These are phyloP conservation scores for Rhagoletis zephyria DNA, from an alignment of 1,140 invertebrate genomes.

Conservation along the genomic window DNA sequence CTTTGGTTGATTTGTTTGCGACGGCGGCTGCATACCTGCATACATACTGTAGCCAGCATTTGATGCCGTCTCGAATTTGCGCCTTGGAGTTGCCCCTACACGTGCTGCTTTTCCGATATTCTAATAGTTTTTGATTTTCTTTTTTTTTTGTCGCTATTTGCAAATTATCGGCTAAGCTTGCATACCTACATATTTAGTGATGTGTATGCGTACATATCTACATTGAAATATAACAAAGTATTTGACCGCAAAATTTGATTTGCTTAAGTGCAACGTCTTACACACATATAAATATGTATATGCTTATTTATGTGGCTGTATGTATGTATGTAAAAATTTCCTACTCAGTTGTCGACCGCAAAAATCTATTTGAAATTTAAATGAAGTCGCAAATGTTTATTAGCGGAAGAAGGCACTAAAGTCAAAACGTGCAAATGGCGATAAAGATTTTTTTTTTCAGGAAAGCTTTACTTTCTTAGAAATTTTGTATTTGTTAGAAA, in stretches of 20 bases:
- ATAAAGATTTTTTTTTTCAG: not conserved
- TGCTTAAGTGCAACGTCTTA: not conserved
- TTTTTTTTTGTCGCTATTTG: not conserved
- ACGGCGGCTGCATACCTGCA: not conserved
- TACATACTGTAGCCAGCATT: not conserved
- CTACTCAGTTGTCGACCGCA: conserved; percentile 21
- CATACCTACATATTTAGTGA: not conserved
- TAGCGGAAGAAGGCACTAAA: conserved; percentile 30
- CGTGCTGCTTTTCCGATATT: not conserved
- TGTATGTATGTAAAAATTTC: not conserved
- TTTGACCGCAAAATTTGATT: conserved; percentile 44
- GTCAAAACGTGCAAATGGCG: not conserved
- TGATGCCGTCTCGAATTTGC: not conserved
- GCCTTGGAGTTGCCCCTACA: not conserved
- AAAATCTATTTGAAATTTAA: conserved; percentile 52
- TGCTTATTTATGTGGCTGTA: not conserved
- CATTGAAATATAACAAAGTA: not conserved
- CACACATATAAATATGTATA: not conserved
- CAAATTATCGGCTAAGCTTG: not conserved
- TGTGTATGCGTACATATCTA: not conserved
- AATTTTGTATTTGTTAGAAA: too few relatives aligned
- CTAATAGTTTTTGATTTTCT: not conserved
- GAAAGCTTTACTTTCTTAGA: too few relatives aligned
- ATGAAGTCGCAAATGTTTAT: conserved; percentile 47
- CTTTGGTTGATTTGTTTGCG: not conserved